Base-by-base conservation (phyloP, 2,888 invertebrate species). In the Gibbula magus region DNA sequence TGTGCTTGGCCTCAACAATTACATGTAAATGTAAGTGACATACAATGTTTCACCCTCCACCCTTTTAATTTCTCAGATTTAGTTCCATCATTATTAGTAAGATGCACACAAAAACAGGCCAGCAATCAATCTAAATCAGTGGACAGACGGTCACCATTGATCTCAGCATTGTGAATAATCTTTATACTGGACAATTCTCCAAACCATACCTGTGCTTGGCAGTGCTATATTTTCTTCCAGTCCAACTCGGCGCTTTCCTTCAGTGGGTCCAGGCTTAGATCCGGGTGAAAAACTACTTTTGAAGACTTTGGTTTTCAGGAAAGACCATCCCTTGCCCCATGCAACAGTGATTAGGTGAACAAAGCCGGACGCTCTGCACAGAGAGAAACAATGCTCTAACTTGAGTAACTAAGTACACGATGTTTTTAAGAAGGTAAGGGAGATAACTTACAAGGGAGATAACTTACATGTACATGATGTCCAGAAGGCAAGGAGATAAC, bases 201-300 rank as follows among this genome's bases (percentile, higher is more conserved):
- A 45, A 70, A 13, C 20, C 77, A 67, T 83, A 92, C 92, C 91
- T 85, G 91, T 92, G 70, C 96, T 95, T 0, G 98, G 98, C 91
- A 98, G 94, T 25, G 95, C 94, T 91, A 97, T 96, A 91, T 97
- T 97, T 86, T 94, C 93, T 82, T 95, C 95, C 29, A 96, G 93
- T 74, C 95, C 95, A 56, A 91, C 84, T 53, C 87, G 79, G n/a
- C 79, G 86, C 76, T 84, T 85, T 16, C 78, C 56, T 16, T 87
- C 89, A 45, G 82, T 73, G 18, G 61, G 45, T 81, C 84, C 39
- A 39, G 66, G 22, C 8, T 32, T 53, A n/a, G 45, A 54, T 8
- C 51, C 29, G 25, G 84, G 79, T 29, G 80, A 80, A 77, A 84
- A 82, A 77, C 85, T 86, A 66, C 83, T 86, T 75, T 88, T 86